phyloP scores from a whole-genome alignment of 2,113 vertebrate species.

The Galemys pyrenaicus region DNA sequence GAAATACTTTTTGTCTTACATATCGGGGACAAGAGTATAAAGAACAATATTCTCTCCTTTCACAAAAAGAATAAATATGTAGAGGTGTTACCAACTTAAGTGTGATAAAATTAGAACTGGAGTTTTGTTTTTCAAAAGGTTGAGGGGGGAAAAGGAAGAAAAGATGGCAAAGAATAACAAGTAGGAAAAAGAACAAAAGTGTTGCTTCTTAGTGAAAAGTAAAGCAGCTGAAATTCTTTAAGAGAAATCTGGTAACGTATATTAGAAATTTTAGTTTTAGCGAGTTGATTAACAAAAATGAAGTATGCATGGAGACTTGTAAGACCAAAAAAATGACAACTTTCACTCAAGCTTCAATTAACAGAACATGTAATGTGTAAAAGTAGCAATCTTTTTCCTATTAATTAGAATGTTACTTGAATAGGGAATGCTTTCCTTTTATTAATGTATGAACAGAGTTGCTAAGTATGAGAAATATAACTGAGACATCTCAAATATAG shows the following conservation, averaged over 20 bases:
- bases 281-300: background rate
- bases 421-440: background rate
- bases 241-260: background rate
- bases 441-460: background rate
- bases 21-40: background rate
- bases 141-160: background rate
- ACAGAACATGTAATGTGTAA: background rate
- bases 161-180: background rate
- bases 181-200: background rate
- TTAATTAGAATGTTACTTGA: background rate
- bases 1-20: conserved; percentile 1
- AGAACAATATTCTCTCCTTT: background rate
- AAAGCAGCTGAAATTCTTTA: background rate
- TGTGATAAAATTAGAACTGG: conserved; percentile 18
- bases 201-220: background rate
- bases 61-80: conserved; percentile 2
- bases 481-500: background rate
- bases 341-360: background rate
- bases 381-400: background rate
- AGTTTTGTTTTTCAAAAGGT: background rate
- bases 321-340: background rate
- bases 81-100: conserved; percentile 52
- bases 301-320: background rate
- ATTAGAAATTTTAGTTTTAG: background rate
- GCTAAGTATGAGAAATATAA: background rate